Base-by-base conservation (phyloP, 53 echinoderm and acorn worm species). In the Holothuria leucospilota region DNA sequence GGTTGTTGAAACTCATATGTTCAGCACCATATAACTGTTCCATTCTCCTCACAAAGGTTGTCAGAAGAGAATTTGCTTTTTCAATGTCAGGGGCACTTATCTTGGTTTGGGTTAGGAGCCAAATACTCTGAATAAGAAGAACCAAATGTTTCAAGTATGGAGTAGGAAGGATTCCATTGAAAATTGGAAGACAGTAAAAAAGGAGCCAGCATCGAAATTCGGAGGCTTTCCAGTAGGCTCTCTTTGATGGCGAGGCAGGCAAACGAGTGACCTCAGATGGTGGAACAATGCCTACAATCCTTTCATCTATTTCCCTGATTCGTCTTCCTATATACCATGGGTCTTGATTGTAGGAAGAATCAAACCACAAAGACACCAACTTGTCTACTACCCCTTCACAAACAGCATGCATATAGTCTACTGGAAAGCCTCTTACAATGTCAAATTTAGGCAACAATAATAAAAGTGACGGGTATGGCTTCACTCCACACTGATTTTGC, bases 381-480 rank as follows among this genome's bases (percentile, higher is more conserved):
- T 69, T 64, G 28, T 79, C 79, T 8, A 78, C 79, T 11, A 88
- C 88, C 23, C 88, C 88, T 18, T 79, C 51, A 66, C 64, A 68
- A 1, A 88, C 88, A 30, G 79, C 56, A 67, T 88, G 82, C 88
- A 88, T 88, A 12, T 88, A 88, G 29, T 88, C 88, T 18, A 88
- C 58, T 16, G 68, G 79, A 68, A 74, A 74, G 7, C 86, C 86
- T 21, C 16, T 27, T 4, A 86, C 62, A 2, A 86, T 86, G 64
- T 86, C 42, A 63, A 72, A 86, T 8, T 72, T 23, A 2, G 86
- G 86, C 8, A 86, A 23, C 13, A 86, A 63, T 24, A 86, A 53
- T 8, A 86, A 39, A 16, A 63, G 62, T 20, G 71, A 86, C 4
- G 86, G 86, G 21, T 73, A 73, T 73, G 21, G 38, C 27, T 72